phyloP scores from a whole-genome alignment of 2,113 vertebrate species.

The Strix aluco region DNA sequence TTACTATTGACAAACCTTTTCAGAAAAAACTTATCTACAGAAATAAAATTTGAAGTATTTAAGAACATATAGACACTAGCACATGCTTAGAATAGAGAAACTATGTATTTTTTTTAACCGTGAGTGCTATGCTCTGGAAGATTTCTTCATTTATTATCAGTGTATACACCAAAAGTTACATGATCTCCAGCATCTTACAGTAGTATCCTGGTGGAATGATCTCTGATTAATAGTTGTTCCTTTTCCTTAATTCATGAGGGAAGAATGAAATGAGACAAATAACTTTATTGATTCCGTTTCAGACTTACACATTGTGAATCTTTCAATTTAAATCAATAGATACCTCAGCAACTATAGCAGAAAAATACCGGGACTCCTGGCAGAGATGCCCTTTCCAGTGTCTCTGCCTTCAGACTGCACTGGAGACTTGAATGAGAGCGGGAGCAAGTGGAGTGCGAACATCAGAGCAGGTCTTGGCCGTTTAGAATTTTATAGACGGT shows the following conservation, averaged over 20 bases:
- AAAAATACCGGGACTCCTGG: background rate
- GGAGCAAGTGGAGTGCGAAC: background rate
- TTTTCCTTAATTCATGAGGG: background rate
- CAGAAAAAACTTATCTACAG: background rate
- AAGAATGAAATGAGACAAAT: background rate
- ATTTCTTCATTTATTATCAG: background rate
- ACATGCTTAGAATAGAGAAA: background rate
- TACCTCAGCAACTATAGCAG: background rate
- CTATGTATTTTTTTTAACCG: background rate
- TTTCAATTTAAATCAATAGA: background rate
- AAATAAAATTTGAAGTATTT: background rate
- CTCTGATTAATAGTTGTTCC: background rate
- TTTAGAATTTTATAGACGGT: background rate
- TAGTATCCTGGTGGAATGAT: background rate
- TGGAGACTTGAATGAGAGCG: background rate
- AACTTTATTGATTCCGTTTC: background rate
- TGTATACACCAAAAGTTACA: background rate
- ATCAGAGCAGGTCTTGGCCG: conserved; percentile 2
- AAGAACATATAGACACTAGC: background rate
- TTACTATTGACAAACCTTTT: background rate
- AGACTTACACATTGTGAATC: background rate
- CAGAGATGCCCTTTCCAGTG: background rate
- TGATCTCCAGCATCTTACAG: background rate
- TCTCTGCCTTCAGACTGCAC: background rate
- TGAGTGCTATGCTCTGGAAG: background rate